Evolutionary conservation across 2,888 invertebrate species (phyloP).

Genomic region (Nomada goodeniana): DNA sequence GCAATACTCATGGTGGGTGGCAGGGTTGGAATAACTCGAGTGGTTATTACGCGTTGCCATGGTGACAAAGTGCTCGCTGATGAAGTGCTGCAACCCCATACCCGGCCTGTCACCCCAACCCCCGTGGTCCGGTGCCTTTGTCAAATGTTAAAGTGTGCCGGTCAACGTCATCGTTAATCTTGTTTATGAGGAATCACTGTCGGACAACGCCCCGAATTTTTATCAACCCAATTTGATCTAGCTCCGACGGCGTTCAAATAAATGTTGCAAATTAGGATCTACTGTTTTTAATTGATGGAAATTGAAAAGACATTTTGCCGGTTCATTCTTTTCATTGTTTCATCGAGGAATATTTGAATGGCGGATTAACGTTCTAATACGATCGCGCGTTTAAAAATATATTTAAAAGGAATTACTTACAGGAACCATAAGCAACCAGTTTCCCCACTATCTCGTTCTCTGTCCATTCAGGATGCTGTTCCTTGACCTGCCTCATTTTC

Average conservation of each 20-base stretch:
- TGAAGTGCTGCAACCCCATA: constrained; percentile 79
- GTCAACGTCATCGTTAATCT: constrained; percentile 54
- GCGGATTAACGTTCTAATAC: not conserved
- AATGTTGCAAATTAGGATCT: not conserved
- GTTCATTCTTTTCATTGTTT: not conserved
- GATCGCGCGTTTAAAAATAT: not conserved
- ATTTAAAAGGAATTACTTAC: constrained; percentile 85
- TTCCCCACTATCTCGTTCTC: constrained; percentile 91
- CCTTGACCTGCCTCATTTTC: constrained; percentile 88
- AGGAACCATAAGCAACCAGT: constrained; percentile 94
- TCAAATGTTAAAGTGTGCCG: constrained; percentile 57
- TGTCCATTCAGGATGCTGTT: constrained; percentile 90
- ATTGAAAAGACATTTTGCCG: not conserved
- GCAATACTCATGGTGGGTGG: constrained; percentile 30
- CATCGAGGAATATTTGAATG: not conserved
- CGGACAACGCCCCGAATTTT: constrained; percentile 10
- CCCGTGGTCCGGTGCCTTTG: constrained; percentile 50
- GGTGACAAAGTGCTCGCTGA: constrained; percentile 83
- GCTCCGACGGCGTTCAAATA: too few relatives aligned
- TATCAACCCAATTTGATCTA: constrained; percentile 1
- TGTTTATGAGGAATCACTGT: constrained; percentile 43
- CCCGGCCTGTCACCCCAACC: constrained; percentile 64
- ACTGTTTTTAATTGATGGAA: not conserved
- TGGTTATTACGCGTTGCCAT: constrained; percentile 83
- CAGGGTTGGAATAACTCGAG: constrained; percentile 76